Percentiles rank a stretch among this genome's conserved stretches.
These are phyloP conservation scores for Apis laboriosa DNA, from an alignment of 1,140 invertebrate species.

Conservation along the genomic window DNA sequence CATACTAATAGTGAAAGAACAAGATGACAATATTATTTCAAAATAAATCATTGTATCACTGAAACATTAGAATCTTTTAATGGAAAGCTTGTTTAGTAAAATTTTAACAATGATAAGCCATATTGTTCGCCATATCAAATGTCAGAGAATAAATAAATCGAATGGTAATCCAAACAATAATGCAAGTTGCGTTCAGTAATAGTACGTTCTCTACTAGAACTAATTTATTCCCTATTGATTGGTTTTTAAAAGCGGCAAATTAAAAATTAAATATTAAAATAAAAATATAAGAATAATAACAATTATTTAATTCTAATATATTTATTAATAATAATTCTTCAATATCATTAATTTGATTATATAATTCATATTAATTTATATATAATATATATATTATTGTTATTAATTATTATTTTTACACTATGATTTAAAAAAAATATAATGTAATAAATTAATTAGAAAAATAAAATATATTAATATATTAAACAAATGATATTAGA, in stretches of 20 bases:
- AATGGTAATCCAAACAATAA: constrained; percentile 35
- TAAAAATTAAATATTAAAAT: not conserved
- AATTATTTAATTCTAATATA: not conserved
- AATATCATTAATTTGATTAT: not conserved
- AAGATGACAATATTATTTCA: constrained; percentile 11
- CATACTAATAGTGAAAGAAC: constrained; percentile 26
- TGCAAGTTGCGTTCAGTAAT: constrained; percentile 21
- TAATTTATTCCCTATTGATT: constrained; percentile 24
- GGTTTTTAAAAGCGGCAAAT: constrained; percentile 8
- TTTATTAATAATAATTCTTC: not conserved
- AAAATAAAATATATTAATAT: too few relatives aligned
- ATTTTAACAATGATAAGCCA: constrained; percentile 7
- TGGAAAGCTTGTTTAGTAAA: not conserved
- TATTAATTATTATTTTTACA: too few relatives aligned
- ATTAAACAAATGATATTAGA: too few relatives aligned
- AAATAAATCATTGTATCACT: constrained; percentile 38
- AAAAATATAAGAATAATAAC: not conserved
- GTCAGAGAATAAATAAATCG: constrained; percentile 33
- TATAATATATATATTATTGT: not conserved
- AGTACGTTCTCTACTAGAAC: constrained; percentile 4
- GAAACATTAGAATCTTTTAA: not conserved
- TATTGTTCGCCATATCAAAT: constrained; percentile 26
- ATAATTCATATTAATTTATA: not conserved
- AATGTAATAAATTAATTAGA: too few relatives aligned
- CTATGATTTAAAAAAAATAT: too few relatives aligned